Conservation (phyloP, 2,797 vertebrate species). For the Cryptoblepharus egeriae region DNA sequence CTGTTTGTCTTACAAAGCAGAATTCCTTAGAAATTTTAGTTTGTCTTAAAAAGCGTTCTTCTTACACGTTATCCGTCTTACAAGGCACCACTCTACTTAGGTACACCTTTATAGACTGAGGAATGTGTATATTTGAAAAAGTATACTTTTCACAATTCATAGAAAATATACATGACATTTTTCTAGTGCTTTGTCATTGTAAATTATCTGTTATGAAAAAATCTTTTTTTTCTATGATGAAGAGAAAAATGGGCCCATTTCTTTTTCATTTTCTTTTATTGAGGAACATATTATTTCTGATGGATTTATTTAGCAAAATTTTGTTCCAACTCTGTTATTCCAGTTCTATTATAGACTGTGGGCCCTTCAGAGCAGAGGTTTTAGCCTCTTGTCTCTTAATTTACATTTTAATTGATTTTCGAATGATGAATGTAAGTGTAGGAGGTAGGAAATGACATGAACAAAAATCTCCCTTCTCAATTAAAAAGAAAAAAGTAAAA, state of each 20-base stretch:
- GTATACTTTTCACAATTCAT: not conserved
- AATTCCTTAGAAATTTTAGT: too few relatives aligned
- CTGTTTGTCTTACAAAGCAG: too few relatives aligned
- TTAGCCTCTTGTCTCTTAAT: slow-evolving; percentile 13
- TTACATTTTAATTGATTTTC: slow-evolving; percentile 25
- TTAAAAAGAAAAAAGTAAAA: not conserved
- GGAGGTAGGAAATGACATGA: not conserved
- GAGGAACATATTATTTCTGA: not conserved
- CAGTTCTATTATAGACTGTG: not conserved
- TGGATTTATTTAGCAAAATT: not conserved
- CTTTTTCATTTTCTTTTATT: not conserved
- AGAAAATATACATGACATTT: too few relatives aligned
- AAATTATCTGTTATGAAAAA: not conserved
- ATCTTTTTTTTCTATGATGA: not conserved
- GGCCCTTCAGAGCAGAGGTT: not conserved
- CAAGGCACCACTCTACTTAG: too few relatives aligned
- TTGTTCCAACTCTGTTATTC: not conserved
- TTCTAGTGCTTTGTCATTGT: not conserved
- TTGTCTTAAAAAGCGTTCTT: too few relatives aligned
- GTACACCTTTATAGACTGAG: not conserved
- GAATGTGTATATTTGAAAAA: not conserved
- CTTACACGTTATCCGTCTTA: too few relatives aligned
- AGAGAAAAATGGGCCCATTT: not conserved
- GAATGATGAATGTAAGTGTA: not conserved
- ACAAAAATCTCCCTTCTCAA: not conserved